Conservation (phyloP, 2,113 vertebrate species). For the Limanda limanda region DNA sequence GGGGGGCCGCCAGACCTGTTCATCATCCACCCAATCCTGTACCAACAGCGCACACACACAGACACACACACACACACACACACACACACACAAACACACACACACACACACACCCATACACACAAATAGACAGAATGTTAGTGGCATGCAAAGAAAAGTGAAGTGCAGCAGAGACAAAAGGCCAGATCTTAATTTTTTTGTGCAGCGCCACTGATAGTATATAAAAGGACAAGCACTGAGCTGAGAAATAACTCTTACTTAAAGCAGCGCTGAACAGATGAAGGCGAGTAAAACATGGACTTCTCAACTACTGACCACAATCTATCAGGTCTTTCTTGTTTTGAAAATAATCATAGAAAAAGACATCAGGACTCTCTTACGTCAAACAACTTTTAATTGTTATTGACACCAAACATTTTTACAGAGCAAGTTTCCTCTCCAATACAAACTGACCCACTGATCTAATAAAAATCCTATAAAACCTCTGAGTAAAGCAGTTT, state of each 20-base stretch:
- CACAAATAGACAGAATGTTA: conserved; percentile 2
- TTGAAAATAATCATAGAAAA: no score
- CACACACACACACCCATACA: conserved; percentile 3
- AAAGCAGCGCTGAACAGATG: conserved; percentile 4
- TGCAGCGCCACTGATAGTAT: background rate
- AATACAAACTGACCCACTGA: no score
- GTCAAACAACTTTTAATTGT: no score
- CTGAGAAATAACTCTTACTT: conserved; percentile 18
- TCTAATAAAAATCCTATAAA: no score
- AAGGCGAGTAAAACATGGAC: background rate
- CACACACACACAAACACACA: conserved; percentile 4
- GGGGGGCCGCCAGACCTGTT: conserved; percentile 64
- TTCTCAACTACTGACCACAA: no score
- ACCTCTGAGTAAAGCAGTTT: no score
- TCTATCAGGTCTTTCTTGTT: no score
- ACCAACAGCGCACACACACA: background rate
- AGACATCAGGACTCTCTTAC: no score
- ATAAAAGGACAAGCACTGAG: background rate
- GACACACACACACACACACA: conserved; percentile 4
- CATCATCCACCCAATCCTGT: conserved; percentile 52
- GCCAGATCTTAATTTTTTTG: background rate
- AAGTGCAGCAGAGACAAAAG: conserved; percentile 24
- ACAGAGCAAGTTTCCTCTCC: no score
- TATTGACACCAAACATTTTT: no score
- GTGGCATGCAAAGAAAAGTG: conserved; percentile 15